Conservation (phyloP, 2,888 invertebrate species). For the Alviniconcha strummeri region DNA sequence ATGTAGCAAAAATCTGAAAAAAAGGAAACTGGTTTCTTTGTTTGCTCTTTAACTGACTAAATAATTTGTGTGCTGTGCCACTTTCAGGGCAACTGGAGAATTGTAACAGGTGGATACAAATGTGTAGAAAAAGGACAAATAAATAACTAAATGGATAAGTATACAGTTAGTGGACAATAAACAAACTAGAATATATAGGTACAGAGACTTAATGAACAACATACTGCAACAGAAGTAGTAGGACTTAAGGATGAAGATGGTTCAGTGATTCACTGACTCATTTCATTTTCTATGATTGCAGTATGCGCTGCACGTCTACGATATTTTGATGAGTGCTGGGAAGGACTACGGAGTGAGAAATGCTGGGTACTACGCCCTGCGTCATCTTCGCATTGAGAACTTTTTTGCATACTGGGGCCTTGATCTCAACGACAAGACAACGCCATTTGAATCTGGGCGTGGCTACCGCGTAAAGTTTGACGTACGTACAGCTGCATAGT, state of each 20-base stretch:
- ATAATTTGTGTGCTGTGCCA: too few relatives aligned
- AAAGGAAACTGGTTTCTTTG: too few relatives aligned
- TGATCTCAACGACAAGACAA: slow-evolving; percentile 94
- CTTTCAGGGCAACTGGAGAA: too few relatives aligned
- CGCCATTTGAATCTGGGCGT: slow-evolving; percentile 96
- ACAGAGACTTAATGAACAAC: too few relatives aligned
- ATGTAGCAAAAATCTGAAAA: too few relatives aligned
- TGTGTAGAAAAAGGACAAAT: too few relatives aligned
- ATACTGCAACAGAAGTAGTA: neutral
- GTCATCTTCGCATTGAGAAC: slow-evolving; percentile 89
- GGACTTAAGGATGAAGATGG: neutral
- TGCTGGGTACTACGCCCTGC: slow-evolving; percentile 83
- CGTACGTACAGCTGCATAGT: slow-evolving; percentile 77
- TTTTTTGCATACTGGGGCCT: slow-evolving; percentile 99
- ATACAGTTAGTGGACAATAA: too few relatives aligned
- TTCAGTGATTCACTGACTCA: neutral
- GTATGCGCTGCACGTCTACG: slow-evolving; percentile 97
- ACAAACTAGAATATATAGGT: too few relatives aligned
- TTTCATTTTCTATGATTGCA: slow-evolving; percentile 67
- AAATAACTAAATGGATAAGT: too few relatives aligned
- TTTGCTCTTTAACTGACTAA: too few relatives aligned
- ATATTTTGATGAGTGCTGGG: slow-evolving; percentile 88
- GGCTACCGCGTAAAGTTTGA: slow-evolving; percentile 97
- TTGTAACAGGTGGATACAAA: too few relatives aligned
- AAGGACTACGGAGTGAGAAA: slow-evolving; percentile 92